Base-by-base conservation (phyloP, 1,140 invertebrate species). In the Heliothis subflexa region DNA sequence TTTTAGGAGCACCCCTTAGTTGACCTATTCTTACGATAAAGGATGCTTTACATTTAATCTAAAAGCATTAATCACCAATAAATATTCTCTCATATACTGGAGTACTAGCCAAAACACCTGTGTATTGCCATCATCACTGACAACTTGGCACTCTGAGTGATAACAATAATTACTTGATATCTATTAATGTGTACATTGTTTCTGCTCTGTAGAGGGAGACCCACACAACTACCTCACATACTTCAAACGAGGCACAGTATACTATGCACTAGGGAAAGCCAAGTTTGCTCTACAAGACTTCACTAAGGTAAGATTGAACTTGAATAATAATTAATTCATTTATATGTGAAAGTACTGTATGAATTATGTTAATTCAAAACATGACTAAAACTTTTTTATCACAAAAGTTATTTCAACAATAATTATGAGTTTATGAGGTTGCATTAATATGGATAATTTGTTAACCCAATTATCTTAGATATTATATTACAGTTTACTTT, bases 221-320 rank as follows among this genome's bases (percentile, higher is more conserved):
- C 98, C 99, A 47, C 96, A 96, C 72, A 99, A 99, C 95, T 99
- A 99, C 94, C 95, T 99, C 87, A 99, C 98, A 74, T 99, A 98
- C 88, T 99, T 98, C 87, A 98, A 98, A 91, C 96, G 99, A 88
- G 99, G 99, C 13, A 99, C 99, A 10, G 98, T 99, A 0, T 99
- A 99, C 93, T 96, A 99, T 90, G 99, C 99, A 11, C 95, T 99
- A 81, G 99, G 99, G 45, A 99, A 99, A 96, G 97, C 99, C 0
- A 99, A 98, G 87, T 97, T 99, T 89, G 99, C 99, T 10, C 94
- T 99, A 13, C 96, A 97, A 86, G 99, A 99, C 95, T 97, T 99
- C 84, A 97, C 98, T 68, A 94, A 94, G 87, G 92, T 92, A 82
- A 84, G 54, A 28, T 16, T 55, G 10, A 14, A 52, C 52, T 76